phyloP scores from a whole-genome alignment of 2,888 invertebrate species.

The Hermodice carunculata region DNA sequence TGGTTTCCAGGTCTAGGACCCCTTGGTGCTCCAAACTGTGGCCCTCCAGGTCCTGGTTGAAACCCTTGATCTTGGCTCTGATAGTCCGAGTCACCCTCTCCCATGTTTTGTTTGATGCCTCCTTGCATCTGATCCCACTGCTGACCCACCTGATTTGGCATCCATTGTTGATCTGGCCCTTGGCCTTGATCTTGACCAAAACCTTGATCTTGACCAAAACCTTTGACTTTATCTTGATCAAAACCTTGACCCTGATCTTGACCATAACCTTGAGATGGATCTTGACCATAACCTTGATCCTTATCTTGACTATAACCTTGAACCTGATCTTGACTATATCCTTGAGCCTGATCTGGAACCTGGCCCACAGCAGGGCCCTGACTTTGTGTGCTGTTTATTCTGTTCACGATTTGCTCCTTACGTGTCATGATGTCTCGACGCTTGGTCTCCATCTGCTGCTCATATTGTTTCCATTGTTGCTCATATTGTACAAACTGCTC shows the following conservation, averaged over 20 bases:
- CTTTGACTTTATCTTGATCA: too few relatives aligned
- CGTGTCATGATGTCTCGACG: constrained; percentile 50
- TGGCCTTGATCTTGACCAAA: not conserved
- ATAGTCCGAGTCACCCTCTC: constrained; percentile 13
- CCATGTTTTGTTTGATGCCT: not conserved
- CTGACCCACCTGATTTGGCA: not conserved
- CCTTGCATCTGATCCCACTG: not conserved
- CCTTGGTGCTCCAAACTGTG: constrained; percentile 3
- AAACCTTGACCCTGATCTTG: too few relatives aligned
- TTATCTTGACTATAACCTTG: too few relatives aligned
- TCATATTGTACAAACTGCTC: constrained; percentile 78
- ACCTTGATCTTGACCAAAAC: too few relatives aligned
- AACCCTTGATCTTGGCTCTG: too few relatives aligned
- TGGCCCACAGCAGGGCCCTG: too few relatives aligned
- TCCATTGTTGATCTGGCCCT: not conserved
- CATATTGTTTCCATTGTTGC: constrained; percentile 85
- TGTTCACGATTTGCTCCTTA: constrained; percentile 46
- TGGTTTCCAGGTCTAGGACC: constrained; percentile 7
- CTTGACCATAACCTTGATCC: too few relatives aligned
- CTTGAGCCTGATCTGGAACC: too few relatives aligned
- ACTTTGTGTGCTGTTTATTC: constrained; percentile 29
- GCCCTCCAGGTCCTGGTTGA: not conserved
- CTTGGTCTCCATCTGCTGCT: constrained; percentile 65
- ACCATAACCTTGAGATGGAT: too few relatives aligned
- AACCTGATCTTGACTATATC: too few relatives aligned